Base-by-base conservation (phyloP, 1,140 invertebrate genomes). In the Protaetia brevitarsis region DNA sequence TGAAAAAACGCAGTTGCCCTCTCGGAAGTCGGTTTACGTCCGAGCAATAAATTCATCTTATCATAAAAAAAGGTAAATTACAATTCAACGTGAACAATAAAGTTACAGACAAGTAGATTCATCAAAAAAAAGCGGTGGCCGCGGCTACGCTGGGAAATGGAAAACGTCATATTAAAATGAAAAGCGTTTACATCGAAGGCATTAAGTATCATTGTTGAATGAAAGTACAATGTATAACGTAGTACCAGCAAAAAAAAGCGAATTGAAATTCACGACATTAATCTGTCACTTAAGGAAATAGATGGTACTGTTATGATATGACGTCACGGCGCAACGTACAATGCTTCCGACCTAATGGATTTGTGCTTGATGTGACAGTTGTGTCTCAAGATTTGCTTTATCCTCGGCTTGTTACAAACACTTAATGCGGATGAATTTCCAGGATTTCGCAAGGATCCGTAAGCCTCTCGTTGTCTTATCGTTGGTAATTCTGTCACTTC, bases 201-300 rank as follows among this genome's bases (percentile, higher is more conserved):
- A 62, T 69, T 69, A 69, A 65, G 66, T 68, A 69, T 66, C 68
- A 70, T 70, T 68, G 66, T n/a, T 72, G 63, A 64, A 70, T 68
- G 66, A 65, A 69, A 67, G 67, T 58, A 70, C 66, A 70, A 68
- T 70, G 70, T 68, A 65, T 30, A 64, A 62, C 63, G 41, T 8
- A 45, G 16, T 4, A 45, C 34, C 34, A 19, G 13, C 3, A 45
- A 51, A 63, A 69, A 71, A 72, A 71, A 72, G 68, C 66, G 63
- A 62, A 72, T 72, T 72, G 71, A 72, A 72, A 72, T 71, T 71
- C 66, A 60, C 68, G 66, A 65, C 68, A 72, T 72, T 72, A 72
- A 60, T 64, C 66, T 72, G 71, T 72, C 71, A 72, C 71, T 72
- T 72, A 71, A 69, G 69, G 69, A 71, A 72, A 72, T 72, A 72